Evolutionary conservation across 2,888 invertebrate species (phyloP).

Genomic region (Calameuta filiformis): DNA sequence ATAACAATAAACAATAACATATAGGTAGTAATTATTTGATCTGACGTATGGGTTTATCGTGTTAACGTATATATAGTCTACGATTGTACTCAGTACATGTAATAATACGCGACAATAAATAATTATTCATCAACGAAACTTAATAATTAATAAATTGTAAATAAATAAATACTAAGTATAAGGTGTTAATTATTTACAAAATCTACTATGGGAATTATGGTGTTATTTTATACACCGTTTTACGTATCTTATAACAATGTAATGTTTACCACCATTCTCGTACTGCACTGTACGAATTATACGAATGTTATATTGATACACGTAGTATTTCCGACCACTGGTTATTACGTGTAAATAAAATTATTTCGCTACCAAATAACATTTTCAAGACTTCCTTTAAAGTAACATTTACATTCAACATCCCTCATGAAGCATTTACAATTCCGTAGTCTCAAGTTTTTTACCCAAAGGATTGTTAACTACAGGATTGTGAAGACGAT

Average conservation of each 20-base stretch:
- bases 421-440: conserved; percentile 29
- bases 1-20: not conserved
- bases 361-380: not conserved
- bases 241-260: not conserved
- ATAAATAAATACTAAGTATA: conserved; percentile 1
- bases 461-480: conserved; percentile 60
- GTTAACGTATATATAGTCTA: not conserved
- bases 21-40: not conserved
- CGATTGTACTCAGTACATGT: not conserved
- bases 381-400: not conserved
- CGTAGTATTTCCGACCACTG: not conserved
- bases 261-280: not conserved
- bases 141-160: not conserved
- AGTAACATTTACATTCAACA: not conserved
- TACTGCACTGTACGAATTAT: not conserved
- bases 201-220: not conserved
- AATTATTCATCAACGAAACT: not conserved
- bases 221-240: not conserved
- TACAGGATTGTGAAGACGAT: conserved; percentile 46
- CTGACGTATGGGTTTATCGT: not conserved
- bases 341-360: not conserved
- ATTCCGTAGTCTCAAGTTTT: conserved; percentile 61
- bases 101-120: not conserved
- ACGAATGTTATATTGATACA: not conserved
- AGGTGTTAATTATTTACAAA: not conserved